Conservation (phyloP, 2,113 vertebrate genomes). For the Chelonoidis abingdonii region DNA sequence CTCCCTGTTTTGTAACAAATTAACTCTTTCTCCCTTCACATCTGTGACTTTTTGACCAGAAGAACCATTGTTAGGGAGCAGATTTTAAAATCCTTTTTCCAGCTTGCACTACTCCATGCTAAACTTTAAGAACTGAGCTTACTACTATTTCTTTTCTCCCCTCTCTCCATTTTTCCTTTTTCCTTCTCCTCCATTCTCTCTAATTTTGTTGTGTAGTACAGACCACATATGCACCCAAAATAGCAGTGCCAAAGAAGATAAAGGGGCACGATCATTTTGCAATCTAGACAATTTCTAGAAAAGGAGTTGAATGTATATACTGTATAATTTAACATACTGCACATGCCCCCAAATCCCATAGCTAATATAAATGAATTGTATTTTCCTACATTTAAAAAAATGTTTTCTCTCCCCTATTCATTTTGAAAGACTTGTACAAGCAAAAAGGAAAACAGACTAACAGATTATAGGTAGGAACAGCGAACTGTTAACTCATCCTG, state of each 20-base stretch:
- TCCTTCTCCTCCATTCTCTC: background rate
- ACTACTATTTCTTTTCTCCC: background rate
- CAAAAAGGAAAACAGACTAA: slow-evolving; percentile 24
- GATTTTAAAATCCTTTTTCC: background rate
- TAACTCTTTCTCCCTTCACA: background rate
- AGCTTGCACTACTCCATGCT: background rate
- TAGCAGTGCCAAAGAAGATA: slow-evolving; percentile 24
- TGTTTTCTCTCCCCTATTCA: background rate
- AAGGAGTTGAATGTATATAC: slow-evolving; percentile 2
- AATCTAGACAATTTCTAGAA: background rate
- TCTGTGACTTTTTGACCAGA: background rate
- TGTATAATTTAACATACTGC: slow-evolving; percentile 13
- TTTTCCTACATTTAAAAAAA: slow-evolving; percentile 36
- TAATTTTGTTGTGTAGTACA: background rate
- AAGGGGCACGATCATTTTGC: background rate
- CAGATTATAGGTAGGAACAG: background rate
- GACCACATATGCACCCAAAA: background rate
- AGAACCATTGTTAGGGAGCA: background rate
- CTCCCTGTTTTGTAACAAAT: background rate
- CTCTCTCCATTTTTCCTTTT: slow-evolving; percentile 1
- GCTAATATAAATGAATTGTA: slow-evolving; percentile 50
- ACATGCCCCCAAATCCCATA: slow-evolving; percentile 5
- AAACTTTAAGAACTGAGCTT: background rate
- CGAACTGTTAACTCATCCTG: background rate
- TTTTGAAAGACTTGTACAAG: background rate